Evolutionary conservation across 2,888 invertebrate species (phyloP).

Genomic region (Noctua janthe): DNA sequence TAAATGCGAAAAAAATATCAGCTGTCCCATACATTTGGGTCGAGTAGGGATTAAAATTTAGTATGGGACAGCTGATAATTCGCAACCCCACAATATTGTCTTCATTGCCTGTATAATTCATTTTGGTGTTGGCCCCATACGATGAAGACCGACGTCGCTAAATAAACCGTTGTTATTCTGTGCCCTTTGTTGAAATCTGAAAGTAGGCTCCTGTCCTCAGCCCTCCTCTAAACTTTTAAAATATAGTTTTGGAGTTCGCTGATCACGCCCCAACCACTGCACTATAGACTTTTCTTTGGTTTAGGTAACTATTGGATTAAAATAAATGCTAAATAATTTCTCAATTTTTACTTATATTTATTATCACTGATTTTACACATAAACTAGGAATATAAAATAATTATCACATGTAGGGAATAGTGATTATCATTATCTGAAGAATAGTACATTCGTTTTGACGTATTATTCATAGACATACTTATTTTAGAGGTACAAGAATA

Average conservation of each 20-base stretch:
- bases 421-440: neutral
- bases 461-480: neutral
- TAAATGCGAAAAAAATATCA: no score
- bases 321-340: neutral
- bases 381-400: neutral
- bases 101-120: neutral
- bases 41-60: no score
- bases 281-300: neutral
- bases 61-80: no score
- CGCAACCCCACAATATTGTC: neutral
- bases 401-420: conserved; percentile 10
- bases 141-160: neutral
- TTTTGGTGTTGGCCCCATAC: neutral
- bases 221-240: neutral
- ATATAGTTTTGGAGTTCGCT: neutral
- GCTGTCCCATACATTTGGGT: no score
- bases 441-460: neutral
- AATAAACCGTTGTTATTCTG: neutral
- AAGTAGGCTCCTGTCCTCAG: neutral
- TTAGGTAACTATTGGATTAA: neutral
- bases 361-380: conserved; percentile 10
- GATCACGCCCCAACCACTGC: neutral
- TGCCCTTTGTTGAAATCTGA: neutral
- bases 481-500: neutral
- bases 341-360: neutral